Evolutionary conservation across 2,113 vertebrate species (phyloP), one percentile per base, ranked within the genome.

Genomic region (Eidolon helvum): DNA sequence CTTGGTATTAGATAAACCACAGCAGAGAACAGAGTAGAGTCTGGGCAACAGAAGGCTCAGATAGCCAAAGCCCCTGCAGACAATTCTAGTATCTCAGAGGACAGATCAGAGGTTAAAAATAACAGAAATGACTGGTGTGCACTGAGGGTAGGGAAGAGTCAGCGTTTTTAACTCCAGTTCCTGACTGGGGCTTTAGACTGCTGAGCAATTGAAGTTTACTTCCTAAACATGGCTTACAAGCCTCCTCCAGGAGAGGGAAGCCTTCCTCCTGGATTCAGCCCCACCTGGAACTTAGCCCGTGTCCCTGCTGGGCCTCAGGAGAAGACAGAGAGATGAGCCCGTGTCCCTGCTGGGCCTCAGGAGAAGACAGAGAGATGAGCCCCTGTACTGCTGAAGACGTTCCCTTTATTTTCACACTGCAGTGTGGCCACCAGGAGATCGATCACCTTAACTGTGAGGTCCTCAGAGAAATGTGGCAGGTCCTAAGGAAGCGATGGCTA

Each of bases 391-490:
- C 35, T 5, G 33, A 10, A 22, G 35, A 2, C 7, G 8, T 21
- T 45, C 45, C 21, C 61, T 26, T 84, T 15, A 14, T 28, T 15
- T 14, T 10, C 40, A 57, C 14, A 5, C 43, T 57, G 48, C 45
- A 26, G 15, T 14, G 61, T 11, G n/a, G 43, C 74, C 40, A 10
- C 33, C 1, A 8, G 18, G 71, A 35, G 22, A 22, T 5, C 6
- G 22, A 22, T 5, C 6, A 0, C 57, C 63, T 55, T 3, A 3
- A 10, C 11, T 12, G 0, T 0, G 6, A 10, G 11, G 40, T 21
- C 69, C 16, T 21, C 24, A 1, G 35, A 18, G 59, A 22, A 65
- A 43, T 5, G 35, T 10, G 35, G 75, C 33, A 1, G 0, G 9
- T 2, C 28, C 66, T 0, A 14, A 2, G 3, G 43, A 43, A 15